Evolutionary conservation across 2,888 invertebrate genomes (phyloP), one percentile per base, ranked within the genome.

Genomic region (Callimorpha dominula): DNA sequence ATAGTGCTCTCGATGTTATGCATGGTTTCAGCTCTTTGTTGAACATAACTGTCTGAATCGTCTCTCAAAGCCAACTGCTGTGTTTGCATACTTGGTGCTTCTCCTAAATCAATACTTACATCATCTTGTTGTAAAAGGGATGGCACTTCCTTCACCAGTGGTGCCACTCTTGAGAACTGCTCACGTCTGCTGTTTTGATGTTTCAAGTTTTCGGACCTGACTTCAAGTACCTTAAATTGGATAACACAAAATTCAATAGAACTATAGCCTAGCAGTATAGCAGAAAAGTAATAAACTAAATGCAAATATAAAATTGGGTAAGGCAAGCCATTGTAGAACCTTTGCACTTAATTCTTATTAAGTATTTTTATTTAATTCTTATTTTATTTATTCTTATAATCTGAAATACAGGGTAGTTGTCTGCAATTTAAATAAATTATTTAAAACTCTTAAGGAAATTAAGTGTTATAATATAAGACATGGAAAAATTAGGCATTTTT

Each of bases 1-100:
- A 99, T 99, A 31, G 99, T 99, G 69, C 99, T 98, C 94, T 99
- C 99, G 88, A 99, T 99, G 91, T 98, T 99, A 92, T 99, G 99
- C 99, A 99, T 99, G 0, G 99, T 99, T 91, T 99, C 99, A 60
- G 99, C 99, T 86, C 99, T 96, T 87, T 98, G 98, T 87, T 98
- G 98, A 62, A 99, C 97, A 95, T 99, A 99, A 67, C 97, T 96
- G 88, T 99, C 99, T 68, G 98, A 97, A 91, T 98, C 98, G 93
- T 99, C 98, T 87, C 98, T 97, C 86, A 98, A 96, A 65, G 98
- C 96, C 83, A 97, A 95, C 84, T 98, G 97, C 86, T 97, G 90
- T 94, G 96, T 85, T 86, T 92, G 90, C 77, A 88, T 93, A 91
- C 78, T 94, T 84, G 85, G 86, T 42, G 96, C 93, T 75, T 96